Percentiles rank a stretch among this genome's conserved stretches.
Conservation (phyloP, 2,113 vertebrate species). For the Dipodomys ordii region DNA sequence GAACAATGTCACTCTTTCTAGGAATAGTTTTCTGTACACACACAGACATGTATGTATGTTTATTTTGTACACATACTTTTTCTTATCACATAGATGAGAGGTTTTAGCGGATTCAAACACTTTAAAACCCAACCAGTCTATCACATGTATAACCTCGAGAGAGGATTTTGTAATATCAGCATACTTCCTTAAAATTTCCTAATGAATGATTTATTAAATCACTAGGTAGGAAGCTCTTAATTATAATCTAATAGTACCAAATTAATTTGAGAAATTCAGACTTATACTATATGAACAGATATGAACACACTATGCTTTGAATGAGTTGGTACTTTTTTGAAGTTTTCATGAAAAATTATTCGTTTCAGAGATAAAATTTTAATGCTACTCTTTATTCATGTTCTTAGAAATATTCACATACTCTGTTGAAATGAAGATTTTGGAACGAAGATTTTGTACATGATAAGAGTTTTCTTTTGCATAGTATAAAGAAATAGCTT, state of each 20-base stretch:
- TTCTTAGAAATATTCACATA: not conserved
- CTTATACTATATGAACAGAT: not conserved
- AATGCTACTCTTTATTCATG: not conserved
- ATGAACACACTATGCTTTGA: not conserved
- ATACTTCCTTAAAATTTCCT: conserved; percentile 52
- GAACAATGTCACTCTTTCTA: not conserved
- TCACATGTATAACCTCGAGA: not conserved
- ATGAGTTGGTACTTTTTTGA: conserved; percentile 9
- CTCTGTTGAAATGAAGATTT: not conserved
- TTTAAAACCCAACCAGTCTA: conserved; percentile 42
- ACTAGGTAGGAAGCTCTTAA: conserved; percentile 26
- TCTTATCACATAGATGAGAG: conserved; percentile 10
- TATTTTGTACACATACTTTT: not conserved
- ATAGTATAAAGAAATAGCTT: not conserved
- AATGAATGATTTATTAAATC: conserved; percentile 65
- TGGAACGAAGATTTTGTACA: conserved; percentile 46
- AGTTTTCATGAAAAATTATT: conserved; percentile 10
- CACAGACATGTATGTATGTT: not conserved
- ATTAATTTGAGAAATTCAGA: conserved; percentile 44
- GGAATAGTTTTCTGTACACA: not conserved
- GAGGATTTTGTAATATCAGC: conserved; percentile 26
- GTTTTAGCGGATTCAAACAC: conserved; percentile 52
- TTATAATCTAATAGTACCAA: conserved; percentile 58
- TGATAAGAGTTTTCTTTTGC: conserved; percentile 10
- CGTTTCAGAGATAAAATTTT: not conserved